phyloP scores from a whole-genome alignment of 2,113 vertebrate species.

The Neodontobutis hainanensis region DNA sequence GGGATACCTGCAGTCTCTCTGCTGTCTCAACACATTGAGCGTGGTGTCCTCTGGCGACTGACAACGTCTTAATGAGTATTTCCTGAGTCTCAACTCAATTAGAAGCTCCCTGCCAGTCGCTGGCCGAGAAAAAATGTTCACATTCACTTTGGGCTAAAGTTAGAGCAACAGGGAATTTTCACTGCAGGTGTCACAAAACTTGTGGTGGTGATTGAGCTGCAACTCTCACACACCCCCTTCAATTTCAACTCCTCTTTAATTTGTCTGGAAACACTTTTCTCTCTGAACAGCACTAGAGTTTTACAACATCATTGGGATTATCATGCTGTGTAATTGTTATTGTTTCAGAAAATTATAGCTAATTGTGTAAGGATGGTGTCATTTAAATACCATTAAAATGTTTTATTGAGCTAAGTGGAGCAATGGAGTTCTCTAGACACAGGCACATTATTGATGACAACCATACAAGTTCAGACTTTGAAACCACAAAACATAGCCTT shows the following conservation, averaged over 20 bases:
- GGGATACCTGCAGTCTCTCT: constrained; percentile 63
- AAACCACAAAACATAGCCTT: no score
- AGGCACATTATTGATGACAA: background rate
- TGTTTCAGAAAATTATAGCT: background rate
- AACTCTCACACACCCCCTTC: constrained; percentile 11
- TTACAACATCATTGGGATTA: background rate
- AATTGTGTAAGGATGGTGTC: background rate
- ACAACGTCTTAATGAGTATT: constrained; percentile 79
- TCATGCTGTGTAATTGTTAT: background rate
- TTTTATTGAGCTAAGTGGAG: background rate
- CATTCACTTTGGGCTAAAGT: constrained; percentile 36
- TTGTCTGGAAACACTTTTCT: constrained; percentile 34
- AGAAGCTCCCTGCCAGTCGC: constrained; percentile 56
- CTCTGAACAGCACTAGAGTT: background rate
- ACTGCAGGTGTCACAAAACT: constrained; percentile 48
- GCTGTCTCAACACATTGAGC: constrained; percentile 67
- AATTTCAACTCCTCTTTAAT: constrained; percentile 28
- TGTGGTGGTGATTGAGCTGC: constrained; percentile 52
- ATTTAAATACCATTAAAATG: background rate
- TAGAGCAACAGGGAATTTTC: constrained; percentile 36
- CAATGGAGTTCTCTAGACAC: background rate
- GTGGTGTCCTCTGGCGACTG: constrained; percentile 64
- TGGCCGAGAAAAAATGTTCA: constrained; percentile 41
- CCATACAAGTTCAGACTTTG: no score
- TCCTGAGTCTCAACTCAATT: constrained; percentile 72